Conservation (phyloP, 2,797 vertebrate species). For the Myotis findleyi region DNA sequence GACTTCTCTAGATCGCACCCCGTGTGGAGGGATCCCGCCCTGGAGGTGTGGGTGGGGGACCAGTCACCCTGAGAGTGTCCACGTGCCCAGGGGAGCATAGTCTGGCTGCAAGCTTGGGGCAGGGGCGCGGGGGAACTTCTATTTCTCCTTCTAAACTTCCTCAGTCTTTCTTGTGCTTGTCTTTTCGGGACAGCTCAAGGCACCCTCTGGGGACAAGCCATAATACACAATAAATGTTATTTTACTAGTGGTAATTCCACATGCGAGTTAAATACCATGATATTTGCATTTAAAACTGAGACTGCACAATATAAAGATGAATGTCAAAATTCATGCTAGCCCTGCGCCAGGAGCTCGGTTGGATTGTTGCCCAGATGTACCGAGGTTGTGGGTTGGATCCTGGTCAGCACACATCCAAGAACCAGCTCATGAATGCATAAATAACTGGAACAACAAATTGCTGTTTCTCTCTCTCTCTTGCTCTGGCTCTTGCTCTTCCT, state of each 20-base stretch:
- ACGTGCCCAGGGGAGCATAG: not conserved
- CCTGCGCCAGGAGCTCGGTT: not conserved
- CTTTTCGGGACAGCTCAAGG: not conserved
- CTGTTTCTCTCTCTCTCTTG: not conserved
- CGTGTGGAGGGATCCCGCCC: fast-evolving
- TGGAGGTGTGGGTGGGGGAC: not conserved
- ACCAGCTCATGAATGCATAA: not conserved
- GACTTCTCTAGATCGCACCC: not conserved
- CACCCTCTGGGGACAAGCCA: not conserved
- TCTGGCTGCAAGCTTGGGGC: not conserved
- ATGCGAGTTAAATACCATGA: not conserved
- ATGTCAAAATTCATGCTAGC: not conserved
- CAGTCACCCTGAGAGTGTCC: not conserved
- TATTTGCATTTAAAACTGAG: not conserved
- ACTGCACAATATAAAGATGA: not conserved
- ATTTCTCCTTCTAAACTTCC: not conserved
- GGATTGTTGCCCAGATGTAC: not conserved
- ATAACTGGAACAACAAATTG: not conserved
- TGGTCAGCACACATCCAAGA: not conserved
- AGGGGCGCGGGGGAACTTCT: not conserved
- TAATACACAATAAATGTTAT: not conserved
- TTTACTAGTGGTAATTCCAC: not conserved
- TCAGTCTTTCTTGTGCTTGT: not conserved
- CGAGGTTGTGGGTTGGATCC: not conserved
- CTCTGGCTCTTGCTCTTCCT: not conserved